Evolutionary conservation across 2,113 vertebrate genomes (phyloP), one percentile per base, ranked within the genome.

Genomic region (Nibea albiflora): DNA sequence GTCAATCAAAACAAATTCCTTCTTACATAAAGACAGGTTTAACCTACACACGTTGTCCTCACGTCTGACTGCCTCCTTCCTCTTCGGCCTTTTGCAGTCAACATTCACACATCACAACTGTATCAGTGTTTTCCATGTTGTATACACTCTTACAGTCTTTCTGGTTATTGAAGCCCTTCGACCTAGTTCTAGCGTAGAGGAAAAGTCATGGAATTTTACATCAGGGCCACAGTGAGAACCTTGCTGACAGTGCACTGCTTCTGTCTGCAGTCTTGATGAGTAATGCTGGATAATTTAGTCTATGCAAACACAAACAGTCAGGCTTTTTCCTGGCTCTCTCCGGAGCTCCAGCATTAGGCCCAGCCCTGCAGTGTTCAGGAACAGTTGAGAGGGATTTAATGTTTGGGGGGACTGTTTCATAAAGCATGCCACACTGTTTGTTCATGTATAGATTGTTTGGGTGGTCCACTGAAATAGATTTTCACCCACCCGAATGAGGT

Each of bases 241-340:
- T 24, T 63, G 76, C 75, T 85, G 78, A 80, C 66, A 2, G 53
- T 60, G 66, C 83, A 66, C 73, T 28, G 60, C 78, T 68, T 62
- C 75, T 78, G 69, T 60, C 63, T 68, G 68, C 69, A 78, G 74
- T 73, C 84, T 22, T 74, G 68, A 74, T 81, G 79, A 82, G 63
- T 82, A 82, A 82, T 70, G 80, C 70, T 78, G 65, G 75, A 66
- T 54, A n/a, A 64, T 74, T 78, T 52, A 26, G 73, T 72, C 35
- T 31, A 20, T 79, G 83, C 77, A 68, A 64, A 78, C 75, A 80
- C 77, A 62, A 80, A 62, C 61, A 63, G 12, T 56, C 67, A 22
- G 71, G 46, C 11, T 47, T 62, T 71, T 72, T 73, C 62, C 66
- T 81, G 76, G 64, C 31, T 70, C 64, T 52, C 39, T 50, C 63